Percentiles rank a stretch among this genome's conserved stretches.
These are phyloP conservation scores for Lophotriccus pileatus DNA, from an alignment of 2,797 vertebrate species.

Conservation along the genomic window DNA sequence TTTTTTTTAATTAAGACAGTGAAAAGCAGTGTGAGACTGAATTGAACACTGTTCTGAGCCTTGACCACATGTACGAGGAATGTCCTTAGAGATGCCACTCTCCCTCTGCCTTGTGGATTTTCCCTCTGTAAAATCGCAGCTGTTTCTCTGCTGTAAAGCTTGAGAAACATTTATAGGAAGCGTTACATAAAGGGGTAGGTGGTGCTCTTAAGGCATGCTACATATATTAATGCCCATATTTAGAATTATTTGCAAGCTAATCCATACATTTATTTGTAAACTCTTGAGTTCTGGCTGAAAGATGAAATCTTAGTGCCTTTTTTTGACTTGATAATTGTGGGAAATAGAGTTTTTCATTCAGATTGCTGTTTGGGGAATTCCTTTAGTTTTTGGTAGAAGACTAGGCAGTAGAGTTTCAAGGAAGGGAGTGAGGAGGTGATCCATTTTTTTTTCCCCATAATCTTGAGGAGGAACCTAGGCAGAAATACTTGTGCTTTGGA, in stretches of 20 bases:
- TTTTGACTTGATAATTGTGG: not conserved
- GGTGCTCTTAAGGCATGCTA: not conserved
- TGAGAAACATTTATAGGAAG: not conserved
- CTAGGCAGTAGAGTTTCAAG: not conserved
- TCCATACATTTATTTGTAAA: not conserved
- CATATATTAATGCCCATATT: fast-evolving
- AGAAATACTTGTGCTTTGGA: not conserved
- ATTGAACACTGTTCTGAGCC: not conserved
- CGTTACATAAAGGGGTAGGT: not conserved
- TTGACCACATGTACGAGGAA: not conserved
- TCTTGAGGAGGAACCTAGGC: not conserved
- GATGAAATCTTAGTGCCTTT: not conserved
- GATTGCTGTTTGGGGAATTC: not conserved
- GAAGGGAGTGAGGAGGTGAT: not conserved
- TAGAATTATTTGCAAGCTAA: not conserved
- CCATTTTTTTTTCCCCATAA: not conserved
- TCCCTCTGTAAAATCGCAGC: not conserved
- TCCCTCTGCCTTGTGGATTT: not conserved
- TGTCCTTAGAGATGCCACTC: not conserved
- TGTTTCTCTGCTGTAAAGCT: not conserved
- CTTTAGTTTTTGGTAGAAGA: not conserved
- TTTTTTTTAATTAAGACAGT: not conserved
- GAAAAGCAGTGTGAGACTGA: not conserved
- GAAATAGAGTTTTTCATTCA: not conserved
- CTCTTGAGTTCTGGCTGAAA: not conserved